phyloP scores from a whole-genome alignment of 2,888 invertebrate species.

The Dolichomitus sp. region DNA sequence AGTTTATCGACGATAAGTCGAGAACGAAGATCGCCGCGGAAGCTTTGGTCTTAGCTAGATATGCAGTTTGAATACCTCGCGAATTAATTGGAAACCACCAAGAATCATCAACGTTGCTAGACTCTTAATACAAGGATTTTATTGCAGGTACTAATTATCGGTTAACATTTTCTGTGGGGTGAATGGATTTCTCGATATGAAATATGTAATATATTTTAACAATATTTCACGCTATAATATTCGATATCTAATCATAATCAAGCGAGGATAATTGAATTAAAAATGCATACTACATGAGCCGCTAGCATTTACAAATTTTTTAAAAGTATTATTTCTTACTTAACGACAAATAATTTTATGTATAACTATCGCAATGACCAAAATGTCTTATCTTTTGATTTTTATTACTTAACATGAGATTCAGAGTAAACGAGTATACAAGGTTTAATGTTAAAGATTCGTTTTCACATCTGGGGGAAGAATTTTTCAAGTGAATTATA shows the following conservation, averaged over 20 bases:
- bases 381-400: background rate
- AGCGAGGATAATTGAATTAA: background rate
- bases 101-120: background rate
- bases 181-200: background rate
- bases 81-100: slow-evolving; percentile 49
- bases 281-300: background rate
- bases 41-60: slow-evolving; percentile 18
- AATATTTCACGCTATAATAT: background rate
- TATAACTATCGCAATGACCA: background rate
- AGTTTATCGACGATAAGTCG: slow-evolving; percentile 48
- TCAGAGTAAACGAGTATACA: background rate
- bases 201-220: background rate
- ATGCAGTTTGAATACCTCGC: slow-evolving; percentile 9
- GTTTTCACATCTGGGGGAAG: background rate
- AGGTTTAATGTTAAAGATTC: background rate
- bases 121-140: slow-evolving; percentile 19
- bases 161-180: slow-evolving; percentile 2
- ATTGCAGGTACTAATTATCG: slow-evolving; percentile 32
- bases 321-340: background rate
- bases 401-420: background rate
- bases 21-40: slow-evolving; percentile 12
- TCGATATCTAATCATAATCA: background rate
- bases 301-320: too few species aligned
- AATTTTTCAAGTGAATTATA: background rate
- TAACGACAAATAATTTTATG: background rate